Evolutionary conservation across 2,113 vertebrate species (phyloP).

Genomic region (Malurus elegans): DNA sequence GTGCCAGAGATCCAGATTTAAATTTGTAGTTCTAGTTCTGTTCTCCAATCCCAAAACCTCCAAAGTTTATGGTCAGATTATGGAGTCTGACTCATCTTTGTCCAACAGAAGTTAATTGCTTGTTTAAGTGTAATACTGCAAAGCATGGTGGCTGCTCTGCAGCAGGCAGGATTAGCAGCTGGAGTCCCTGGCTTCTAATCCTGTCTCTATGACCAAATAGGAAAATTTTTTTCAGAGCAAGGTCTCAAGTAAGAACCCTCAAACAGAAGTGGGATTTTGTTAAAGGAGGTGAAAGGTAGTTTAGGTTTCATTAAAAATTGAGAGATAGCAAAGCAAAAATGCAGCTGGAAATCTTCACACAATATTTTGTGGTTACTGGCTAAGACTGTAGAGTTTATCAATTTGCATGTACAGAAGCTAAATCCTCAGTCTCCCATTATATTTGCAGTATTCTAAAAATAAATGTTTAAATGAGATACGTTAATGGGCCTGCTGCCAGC

Average conservation of each 20-base stretch:
- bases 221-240: not conserved
- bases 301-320: not conserved
- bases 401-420: not conserved
- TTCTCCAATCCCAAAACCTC: not conserved
- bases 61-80: not conserved
- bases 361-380: not conserved
- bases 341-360: not conserved
- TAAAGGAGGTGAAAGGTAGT: not conserved
- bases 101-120: not conserved
- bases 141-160: not conserved
- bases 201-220: not conserved
- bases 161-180: conserved; percentile 9
- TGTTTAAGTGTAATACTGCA: not conserved
- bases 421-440: not conserved
- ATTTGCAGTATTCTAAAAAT: not conserved
- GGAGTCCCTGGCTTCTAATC: not conserved
- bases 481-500: not conserved
- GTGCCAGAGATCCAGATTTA: not conserved
- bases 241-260: not conserved
- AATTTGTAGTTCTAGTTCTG: not conserved
- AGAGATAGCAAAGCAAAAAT: not conserved
- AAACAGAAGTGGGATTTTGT: not conserved
- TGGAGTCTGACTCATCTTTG: not conserved
- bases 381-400: not conserved
- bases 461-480: not conserved